Base-by-base conservation (phyloP, 2,797 vertebrate species). In the Chaenodraco wilsoni region DNA sequence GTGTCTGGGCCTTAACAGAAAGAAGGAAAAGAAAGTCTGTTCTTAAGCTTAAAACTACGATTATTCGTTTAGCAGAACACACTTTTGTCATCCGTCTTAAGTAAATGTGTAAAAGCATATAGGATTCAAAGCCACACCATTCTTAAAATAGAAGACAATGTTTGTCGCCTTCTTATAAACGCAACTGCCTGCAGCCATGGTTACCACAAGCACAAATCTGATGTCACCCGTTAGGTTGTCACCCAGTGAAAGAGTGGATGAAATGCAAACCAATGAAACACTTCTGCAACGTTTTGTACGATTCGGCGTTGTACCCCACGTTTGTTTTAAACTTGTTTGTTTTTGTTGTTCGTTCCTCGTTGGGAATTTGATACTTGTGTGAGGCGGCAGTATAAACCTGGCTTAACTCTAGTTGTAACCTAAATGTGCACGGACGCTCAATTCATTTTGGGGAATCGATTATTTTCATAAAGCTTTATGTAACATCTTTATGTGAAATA, bases 401-500 rank as follows among this genome's bases (percentile, higher is more conserved):
- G 3, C 40, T 41, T 61, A 27, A 16, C 7, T 57, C 3, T 10
- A 9, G 5, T 6, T 48, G 3, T 23, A n/a, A 50, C 74, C 7
- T 37, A 37, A 9, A 27, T 27, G 5, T 27, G 4, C 27, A 27
- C 8, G 33, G 33, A 54, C 9, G 9, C 41, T 62, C 41, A 9
- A 14, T 41, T 27, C 10, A 50, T 37, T 16, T 58, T 31, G 3
- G 8, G 21, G 49, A 2, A 41, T 58, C n/a, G 21, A 41, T 58
- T 37, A 14, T 16, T 15, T 23, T 37, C 1, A 37, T 37, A 15
- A 15, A 50, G 40, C 17, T 9, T 43, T 54, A 12, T 12, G 49
- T 57, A 33, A 17, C 40, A 31, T 52, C n/a, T 61, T 62, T 40
- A 9, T 48, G 11, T n/a, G 23, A 31, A 64, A 49, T 49, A 69